Conservation (phyloP, 1,140 invertebrate species). For the Zaprionus ornatus region DNA sequence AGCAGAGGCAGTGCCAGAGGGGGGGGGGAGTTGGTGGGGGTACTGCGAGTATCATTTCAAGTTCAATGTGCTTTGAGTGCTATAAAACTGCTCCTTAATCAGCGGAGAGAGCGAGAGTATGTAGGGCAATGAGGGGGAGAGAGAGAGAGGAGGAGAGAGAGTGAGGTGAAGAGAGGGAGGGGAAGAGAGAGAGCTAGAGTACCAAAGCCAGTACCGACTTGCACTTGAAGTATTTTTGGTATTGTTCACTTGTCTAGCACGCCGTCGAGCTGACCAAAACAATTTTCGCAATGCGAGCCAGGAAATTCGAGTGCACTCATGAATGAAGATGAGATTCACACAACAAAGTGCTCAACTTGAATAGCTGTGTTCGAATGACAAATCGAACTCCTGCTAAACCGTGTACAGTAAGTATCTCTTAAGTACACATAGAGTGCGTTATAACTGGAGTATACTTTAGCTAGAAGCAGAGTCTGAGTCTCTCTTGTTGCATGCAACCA, state of each 20-base stretch:
- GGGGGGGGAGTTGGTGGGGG: not conserved
- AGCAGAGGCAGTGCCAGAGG: not conserved
- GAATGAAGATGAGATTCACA: slow-evolving; percentile 1
- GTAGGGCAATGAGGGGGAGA: not conserved
- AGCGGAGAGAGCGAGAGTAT: not conserved
- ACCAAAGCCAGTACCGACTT: not conserved
- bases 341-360: not conserved
- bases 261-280: not conserved
- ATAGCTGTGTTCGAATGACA: not conserved
- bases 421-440: no score
- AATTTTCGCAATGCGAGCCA: not conserved
- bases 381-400: no score
- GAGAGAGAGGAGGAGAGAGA: not conserved
- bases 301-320: not conserved
- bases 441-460: no score
- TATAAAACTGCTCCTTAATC: slow-evolving; percentile 30
- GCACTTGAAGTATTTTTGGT: not conserved
- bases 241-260: not conserved
- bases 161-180: not conserved
- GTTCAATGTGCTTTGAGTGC: slow-evolving; percentile 30
- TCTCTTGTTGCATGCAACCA: not conserved
- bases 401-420: no score
- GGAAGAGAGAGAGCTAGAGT: not conserved
- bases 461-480: no score
- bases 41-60: slow-evolving; percentile 19